Percentiles rank a stretch among this genome's conserved stretches.
phyloP scores from a whole-genome alignment of 30 jellyfish, hydroid and myxozoan genomes.

The Aurelia sp. region DNA sequence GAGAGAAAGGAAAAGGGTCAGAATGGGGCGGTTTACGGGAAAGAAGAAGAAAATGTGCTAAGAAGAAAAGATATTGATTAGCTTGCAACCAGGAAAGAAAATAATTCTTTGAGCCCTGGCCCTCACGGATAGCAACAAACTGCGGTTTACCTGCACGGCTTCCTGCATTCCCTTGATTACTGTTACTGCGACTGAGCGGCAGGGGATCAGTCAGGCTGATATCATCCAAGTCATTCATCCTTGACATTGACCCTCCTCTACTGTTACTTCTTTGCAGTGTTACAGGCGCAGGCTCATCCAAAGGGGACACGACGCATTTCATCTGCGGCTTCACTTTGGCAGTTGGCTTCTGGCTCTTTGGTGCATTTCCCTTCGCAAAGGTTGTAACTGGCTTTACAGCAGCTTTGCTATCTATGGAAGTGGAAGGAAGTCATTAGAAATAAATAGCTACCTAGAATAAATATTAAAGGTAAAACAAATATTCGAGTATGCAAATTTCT shows the following conservation, averaged over 20 bases:
- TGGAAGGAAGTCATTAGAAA: no score
- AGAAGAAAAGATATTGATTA: no score
- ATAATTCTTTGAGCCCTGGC: no score
- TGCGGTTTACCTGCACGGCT: neutral
- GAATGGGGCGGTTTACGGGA: no score
- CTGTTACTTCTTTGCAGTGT: constrained; percentile 18
- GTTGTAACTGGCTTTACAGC: constrained; percentile 82
- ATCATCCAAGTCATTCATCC: constrained; percentile 97
- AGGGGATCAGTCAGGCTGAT: constrained; percentile 76
- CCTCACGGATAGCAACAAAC: no score
- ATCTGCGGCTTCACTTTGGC: constrained; percentile 98
- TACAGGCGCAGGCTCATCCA: constrained; percentile 67
- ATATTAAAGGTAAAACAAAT: no score
- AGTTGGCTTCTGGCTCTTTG: constrained; percentile 86
- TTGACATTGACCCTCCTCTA: constrained; percentile 45
- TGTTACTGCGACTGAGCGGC: constrained; percentile 40
- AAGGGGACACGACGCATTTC: constrained; percentile 65
- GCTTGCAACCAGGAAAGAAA: no score
- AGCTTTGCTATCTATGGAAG: constrained; percentile 12
- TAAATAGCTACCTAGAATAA: no score
- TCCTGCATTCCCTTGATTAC: constrained; percentile 6
- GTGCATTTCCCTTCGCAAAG: constrained; percentile 47
- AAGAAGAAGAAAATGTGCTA: no score
- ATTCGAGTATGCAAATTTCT: no score
- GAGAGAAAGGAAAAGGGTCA: no score